phyloP scores from a whole-genome alignment of 2,113 vertebrate genomes.

The Apodemus speciosus region DNA sequence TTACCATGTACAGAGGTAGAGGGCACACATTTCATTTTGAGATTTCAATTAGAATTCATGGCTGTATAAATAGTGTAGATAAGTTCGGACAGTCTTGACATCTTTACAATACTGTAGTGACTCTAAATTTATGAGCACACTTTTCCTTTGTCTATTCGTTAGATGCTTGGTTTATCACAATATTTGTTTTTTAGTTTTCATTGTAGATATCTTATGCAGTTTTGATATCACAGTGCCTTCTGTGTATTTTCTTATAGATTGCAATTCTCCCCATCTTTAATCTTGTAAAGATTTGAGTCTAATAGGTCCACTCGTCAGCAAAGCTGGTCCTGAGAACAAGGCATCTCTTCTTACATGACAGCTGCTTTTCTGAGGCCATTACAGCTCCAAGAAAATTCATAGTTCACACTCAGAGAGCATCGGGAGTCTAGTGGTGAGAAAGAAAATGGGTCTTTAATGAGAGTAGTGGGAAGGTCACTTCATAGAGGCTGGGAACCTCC shows the following conservation, averaged over 20 bases:
- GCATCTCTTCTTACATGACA: neutral
- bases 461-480: neutral
- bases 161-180: neutral
- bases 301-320: too few relatives aligned
- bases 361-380: neutral
- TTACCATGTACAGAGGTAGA: neutral
- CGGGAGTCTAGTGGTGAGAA: neutral
- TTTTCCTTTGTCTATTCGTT: neutral
- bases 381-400: neutral
- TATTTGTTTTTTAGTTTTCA: neutral
- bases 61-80: neutral
- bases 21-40: neutral
- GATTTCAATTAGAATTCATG: neutral
- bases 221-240: neutral
- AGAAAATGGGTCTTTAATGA: neutral
- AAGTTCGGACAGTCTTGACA: neutral
- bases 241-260: neutral
- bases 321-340: neutral
- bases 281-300: neutral
- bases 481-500: neutral
- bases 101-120: neutral
- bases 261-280: neutral
- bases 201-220: neutral
- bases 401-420: neutral
- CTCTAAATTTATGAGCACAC: neutral